Percentiles rank a stretch among this genome's conserved stretches.
Evolutionary conservation across 2,113 vertebrate genomes (phyloP).

Genomic region (Engraulis encrasicolus): DNA sequence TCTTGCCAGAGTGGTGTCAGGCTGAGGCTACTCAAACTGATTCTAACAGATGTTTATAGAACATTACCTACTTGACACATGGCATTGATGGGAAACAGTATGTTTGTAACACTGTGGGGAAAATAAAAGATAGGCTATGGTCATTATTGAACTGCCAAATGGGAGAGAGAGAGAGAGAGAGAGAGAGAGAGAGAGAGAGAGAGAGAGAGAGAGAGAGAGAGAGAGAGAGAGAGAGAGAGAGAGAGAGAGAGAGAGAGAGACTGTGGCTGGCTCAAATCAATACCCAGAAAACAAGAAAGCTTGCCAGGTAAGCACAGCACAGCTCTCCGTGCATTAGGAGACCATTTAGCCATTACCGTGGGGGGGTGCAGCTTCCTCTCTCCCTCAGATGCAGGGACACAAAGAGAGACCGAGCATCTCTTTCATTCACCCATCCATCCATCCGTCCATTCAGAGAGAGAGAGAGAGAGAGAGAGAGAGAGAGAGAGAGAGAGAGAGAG

Average conservation of each 20-base stretch:
- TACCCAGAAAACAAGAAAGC: constrained; percentile 7
- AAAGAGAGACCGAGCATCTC: constrained; percentile 22
- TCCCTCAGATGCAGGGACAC: constrained; percentile 11
- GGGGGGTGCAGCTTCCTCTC: not conserved
- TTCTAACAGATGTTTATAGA: too few relatives aligned
- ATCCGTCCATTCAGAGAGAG: constrained; percentile 1
- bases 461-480: not conserved
- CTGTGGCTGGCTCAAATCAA: constrained; percentile 14
- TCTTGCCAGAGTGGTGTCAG: too few relatives aligned
- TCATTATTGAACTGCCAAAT: too few relatives aligned
- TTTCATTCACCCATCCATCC: not conserved
- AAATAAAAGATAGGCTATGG: too few relatives aligned
- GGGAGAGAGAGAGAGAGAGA: too few relatives aligned
- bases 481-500: not conserved
- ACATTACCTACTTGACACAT: too few relatives aligned
- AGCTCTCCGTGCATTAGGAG: constrained; percentile 19
- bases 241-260: constrained; percentile 28
- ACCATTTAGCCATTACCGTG: constrained; percentile 29
- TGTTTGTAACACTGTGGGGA: too few relatives aligned
- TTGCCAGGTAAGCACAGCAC: constrained; percentile 20
- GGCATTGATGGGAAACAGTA: too few relatives aligned
- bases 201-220: not conserved
- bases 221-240: not conserved
- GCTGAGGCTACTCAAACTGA: too few relatives aligned
- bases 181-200: not conserved